Percentiles rank a stretch among this genome's conserved stretches.
phyloP scores from a whole-genome alignment of 2,888 invertebrate genomes.

The Stenotaenia linearis region DNA sequence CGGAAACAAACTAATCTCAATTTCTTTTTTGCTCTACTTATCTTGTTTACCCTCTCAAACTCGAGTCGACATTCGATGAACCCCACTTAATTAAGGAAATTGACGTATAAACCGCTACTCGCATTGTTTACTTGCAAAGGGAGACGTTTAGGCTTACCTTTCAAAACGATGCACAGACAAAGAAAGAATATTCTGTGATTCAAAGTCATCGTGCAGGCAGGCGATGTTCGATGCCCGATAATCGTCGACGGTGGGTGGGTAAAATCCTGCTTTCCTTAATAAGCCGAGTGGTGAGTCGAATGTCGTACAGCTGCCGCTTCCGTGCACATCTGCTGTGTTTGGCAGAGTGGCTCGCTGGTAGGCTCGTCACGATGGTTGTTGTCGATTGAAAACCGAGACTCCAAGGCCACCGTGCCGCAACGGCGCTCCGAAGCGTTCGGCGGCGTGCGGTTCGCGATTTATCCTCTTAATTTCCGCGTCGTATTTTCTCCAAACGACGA shows the following conservation, averaged over 20 bases:
- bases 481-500: background rate
- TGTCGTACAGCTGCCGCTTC: background rate
- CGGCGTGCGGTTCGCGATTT: background rate
- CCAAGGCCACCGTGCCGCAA: background rate
- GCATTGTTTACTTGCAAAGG: too few relatives aligned
- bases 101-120: too few relatives aligned
- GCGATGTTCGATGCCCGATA: background rate
- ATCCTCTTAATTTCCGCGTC: background rate
- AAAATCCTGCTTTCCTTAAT: constrained; percentile 1
- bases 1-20: too few relatives aligned
- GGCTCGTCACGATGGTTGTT: constrained; percentile 2
- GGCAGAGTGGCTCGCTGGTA: constrained; percentile 4
- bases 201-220: background rate
- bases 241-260: background rate
- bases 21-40: too few relatives aligned
- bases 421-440: background rate
- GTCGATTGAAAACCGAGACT: background rate
- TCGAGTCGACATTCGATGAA: too few relatives aligned
- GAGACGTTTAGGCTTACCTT: too few relatives aligned
- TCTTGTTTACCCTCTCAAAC: too few relatives aligned
- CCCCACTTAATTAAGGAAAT: too few relatives aligned
- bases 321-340: constrained; percentile 17
- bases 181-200: background rate
- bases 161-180: background rate
- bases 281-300: background rate